These are phyloP conservation scores for Rutpela maculata DNA, from an alignment of 2,888 invertebrate species.

Conservation along the genomic window DNA sequence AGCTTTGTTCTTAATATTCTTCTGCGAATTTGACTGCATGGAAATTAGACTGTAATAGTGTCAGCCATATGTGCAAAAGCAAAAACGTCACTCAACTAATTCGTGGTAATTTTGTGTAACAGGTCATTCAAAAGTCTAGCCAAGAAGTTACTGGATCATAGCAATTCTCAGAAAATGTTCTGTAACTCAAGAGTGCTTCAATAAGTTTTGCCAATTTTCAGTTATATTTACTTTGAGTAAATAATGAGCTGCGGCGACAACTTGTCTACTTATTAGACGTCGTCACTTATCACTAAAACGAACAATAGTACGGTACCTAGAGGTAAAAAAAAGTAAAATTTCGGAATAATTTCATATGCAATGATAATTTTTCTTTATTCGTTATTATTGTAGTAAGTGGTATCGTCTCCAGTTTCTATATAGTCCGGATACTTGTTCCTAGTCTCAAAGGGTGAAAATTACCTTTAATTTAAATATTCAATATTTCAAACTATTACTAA, in stretches of 20 bases:
- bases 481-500: no score
- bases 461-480: no score
- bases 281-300: background rate
- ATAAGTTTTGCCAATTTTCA: conserved; percentile 26
- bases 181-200: background rate
- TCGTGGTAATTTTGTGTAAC: background rate
- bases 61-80: background rate
- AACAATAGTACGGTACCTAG: no score
- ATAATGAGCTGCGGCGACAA: conserved; percentile 12
- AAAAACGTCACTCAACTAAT: background rate
- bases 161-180: background rate
- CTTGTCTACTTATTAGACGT: conserved; percentile 10
- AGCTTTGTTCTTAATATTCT: conserved; percentile 1
- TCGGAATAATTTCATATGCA: no score
- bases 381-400: no score
- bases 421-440: no score
- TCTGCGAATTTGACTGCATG: background rate
- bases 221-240: conserved; percentile 17
- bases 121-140: conserved; percentile 13
- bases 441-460: no score
- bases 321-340: no score
- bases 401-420: no score
- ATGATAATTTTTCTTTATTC: no score
- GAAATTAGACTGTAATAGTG: background rate
- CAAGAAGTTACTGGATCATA: conserved; percentile 21